phyloP scores from a whole-genome alignment of 2,888 invertebrate species.

The Rosalia funebris region DNA sequence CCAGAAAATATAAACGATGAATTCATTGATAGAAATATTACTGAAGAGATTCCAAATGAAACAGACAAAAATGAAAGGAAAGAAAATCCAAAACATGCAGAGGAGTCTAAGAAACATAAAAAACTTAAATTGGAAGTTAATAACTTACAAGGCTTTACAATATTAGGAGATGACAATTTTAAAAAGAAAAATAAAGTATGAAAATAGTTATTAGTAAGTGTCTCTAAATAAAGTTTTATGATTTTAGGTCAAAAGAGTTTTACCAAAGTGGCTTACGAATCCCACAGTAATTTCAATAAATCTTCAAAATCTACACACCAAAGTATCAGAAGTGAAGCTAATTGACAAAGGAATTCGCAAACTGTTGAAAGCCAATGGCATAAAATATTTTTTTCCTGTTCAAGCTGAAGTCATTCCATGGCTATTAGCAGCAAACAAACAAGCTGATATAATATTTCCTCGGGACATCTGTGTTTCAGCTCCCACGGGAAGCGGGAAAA shows the following conservation, averaged over 20 bases:
- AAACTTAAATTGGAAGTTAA: conserved; percentile 50
- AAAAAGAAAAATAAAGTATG: conserved; percentile 68
- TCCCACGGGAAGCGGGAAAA: conserved; percentile 98
- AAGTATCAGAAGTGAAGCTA: conserved; percentile 69
- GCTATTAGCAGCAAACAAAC: conserved; percentile 72
- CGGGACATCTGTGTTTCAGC: conserved; percentile 96
- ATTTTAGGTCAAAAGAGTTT: conserved; percentile 76
- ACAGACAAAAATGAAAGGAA: conserved; percentile 39
- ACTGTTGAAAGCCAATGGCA: conserved; percentile 75
- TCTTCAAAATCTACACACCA: conserved; percentile 68
- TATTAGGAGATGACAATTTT: conserved; percentile 74
- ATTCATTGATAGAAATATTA: conserved; percentile 43
- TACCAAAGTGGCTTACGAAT: conserved; percentile 89
- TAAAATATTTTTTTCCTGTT: conserved; percentile 85
- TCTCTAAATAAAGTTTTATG: conserved; percentile 43
- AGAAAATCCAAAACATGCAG: conserved; percentile 45
- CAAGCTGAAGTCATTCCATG: conserved; percentile 83
- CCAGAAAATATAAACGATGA: conserved; percentile 50
- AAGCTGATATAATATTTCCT: conserved; percentile 74
- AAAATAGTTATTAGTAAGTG: conserved; percentile 1
- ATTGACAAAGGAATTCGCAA: conserved; percentile 73
- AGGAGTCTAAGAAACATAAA: conserved; percentile 46
- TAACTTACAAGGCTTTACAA: conserved; percentile 69
- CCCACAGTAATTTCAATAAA: conserved; percentile 82
- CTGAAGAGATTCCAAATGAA: conserved; percentile 25